Percentiles rank a stretch among this genome's conserved stretches.
phyloP scores from a whole-genome alignment of 2,797 vertebrate genomes.

The Knipowitschia caucasica region DNA sequence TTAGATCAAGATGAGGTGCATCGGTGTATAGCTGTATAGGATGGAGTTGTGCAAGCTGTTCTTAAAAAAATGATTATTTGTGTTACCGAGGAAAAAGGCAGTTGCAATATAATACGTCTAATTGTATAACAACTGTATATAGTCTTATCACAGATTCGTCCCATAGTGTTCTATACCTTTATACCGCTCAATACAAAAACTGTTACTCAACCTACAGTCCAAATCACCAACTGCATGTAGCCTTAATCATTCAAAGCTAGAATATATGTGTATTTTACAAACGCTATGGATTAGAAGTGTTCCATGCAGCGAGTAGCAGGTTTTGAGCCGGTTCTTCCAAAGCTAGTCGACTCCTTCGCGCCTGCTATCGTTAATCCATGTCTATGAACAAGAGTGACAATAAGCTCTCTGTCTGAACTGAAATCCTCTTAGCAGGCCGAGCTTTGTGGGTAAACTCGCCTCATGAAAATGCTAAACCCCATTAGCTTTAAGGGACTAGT shows the following conservation, averaged over 20 bases:
- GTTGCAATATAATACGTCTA: too few relatives aligned
- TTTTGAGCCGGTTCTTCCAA: constrained; percentile 46
- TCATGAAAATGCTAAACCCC: constrained; percentile 84
- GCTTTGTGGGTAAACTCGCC: constrained; percentile 81
- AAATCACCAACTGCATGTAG: too few relatives aligned
- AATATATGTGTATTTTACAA: not conserved
- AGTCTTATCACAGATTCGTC: too few relatives aligned
- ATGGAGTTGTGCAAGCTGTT: too few relatives aligned
- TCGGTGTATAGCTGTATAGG: too few relatives aligned
- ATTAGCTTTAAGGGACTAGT: constrained; percentile 83
- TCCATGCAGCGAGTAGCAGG: constrained; percentile 39
- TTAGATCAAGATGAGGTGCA: too few relatives aligned
- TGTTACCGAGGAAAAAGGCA: too few relatives aligned
- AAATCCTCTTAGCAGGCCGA: constrained; percentile 77
- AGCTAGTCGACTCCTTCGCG: constrained; percentile 63
- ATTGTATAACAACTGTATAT: too few relatives aligned
- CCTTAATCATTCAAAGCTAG: not conserved
- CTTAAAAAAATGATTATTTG: too few relatives aligned
- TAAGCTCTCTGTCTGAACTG: constrained; percentile 79
- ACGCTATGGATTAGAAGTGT: constrained; percentile 21
- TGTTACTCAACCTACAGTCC: too few relatives aligned
- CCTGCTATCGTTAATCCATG: constrained; percentile 71
- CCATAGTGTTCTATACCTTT: too few relatives aligned
- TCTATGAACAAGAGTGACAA: constrained; percentile 78
- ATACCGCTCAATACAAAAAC: too few relatives aligned